Percentiles rank a stretch among this genome's conserved stretches.
Evolutionary conservation across 2,113 vertebrate genomes (phyloP).

Genomic region (Triplophysa siluroides): DNA sequence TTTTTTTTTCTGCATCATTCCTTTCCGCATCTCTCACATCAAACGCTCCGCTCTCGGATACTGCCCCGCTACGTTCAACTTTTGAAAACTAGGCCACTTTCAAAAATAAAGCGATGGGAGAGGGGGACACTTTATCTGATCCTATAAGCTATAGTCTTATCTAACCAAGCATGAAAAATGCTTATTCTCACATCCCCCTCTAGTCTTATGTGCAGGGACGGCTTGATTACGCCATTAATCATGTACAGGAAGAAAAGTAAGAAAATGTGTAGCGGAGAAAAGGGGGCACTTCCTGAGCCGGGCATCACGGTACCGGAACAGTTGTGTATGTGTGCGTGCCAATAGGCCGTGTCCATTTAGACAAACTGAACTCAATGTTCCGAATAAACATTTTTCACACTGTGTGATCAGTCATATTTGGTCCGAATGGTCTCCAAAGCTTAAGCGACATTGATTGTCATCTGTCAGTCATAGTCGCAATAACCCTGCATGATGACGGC

Average conservation of each 20-base stretch:
- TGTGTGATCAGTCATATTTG: no score
- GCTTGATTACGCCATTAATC: conserved; percentile 54
- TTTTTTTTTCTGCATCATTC: background rate
- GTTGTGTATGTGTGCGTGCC: background rate
- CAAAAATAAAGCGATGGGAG: conserved; percentile 10
- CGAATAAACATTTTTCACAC: no score
- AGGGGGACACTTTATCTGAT: conserved; percentile 45
- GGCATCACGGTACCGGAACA: background rate
- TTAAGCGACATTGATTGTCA: no score
- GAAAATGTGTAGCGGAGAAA: conserved; percentile 17
- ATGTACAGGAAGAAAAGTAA: conserved; percentile 33
- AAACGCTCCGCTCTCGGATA: conserved; percentile 1
- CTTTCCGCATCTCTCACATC: conserved; percentile 5
- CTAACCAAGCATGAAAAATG: conserved; percentile 43
- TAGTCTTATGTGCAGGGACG: conserved; percentile 29
- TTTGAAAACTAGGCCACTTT: conserved; percentile 46
- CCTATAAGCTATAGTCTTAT: conserved; percentile 48
- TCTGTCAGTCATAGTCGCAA: no score
- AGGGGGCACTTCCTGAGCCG: background rate
- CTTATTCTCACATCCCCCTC: conserved; percentile 47
- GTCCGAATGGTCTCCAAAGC: no score
- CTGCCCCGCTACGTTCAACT: background rate
- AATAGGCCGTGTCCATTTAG: no score
- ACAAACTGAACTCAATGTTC: no score
- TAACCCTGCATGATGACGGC: no score